phyloP scores from a whole-genome alignment of 2,113 vertebrate genomes.

The Nesoenas mayeri region DNA sequence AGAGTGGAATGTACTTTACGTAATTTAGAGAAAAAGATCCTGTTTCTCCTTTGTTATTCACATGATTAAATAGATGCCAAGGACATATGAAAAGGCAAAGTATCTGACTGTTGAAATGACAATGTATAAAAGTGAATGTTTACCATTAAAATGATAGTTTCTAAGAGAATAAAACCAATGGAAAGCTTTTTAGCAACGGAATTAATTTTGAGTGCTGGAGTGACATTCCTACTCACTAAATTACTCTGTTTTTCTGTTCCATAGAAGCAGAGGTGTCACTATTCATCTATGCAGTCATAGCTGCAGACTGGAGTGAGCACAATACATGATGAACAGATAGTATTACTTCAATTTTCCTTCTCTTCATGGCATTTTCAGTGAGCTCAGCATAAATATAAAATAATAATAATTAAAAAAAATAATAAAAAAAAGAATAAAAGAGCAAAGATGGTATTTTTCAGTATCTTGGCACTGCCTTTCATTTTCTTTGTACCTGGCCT shows the following conservation, averaged over 20 bases:
- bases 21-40: not conserved
- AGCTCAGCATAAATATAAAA: not conserved
- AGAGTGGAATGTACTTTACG: not conserved
- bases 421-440: not conserved
- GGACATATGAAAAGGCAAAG: not conserved
- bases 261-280: not conserved
- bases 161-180: not conserved
- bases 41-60: slow-evolving; percentile 4
- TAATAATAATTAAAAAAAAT: no score
- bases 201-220: not conserved
- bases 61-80: slow-evolving; percentile 23
- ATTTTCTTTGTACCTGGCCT: not conserved
- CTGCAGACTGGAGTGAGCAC: not conserved
- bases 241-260: slow-evolving; percentile 2
- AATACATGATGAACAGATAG: slow-evolving; percentile 3
- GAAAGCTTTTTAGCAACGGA: not conserved
- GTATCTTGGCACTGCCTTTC: not conserved
- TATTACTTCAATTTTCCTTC: not conserved
- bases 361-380: not conserved
- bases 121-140: not conserved
- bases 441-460: not conserved
- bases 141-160: not conserved
- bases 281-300: not conserved
- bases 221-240: not conserved
- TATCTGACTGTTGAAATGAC: not conserved